phyloP scores from a whole-genome alignment of 2,888 invertebrate genomes.

The Yponomeuta cagnagella region DNA sequence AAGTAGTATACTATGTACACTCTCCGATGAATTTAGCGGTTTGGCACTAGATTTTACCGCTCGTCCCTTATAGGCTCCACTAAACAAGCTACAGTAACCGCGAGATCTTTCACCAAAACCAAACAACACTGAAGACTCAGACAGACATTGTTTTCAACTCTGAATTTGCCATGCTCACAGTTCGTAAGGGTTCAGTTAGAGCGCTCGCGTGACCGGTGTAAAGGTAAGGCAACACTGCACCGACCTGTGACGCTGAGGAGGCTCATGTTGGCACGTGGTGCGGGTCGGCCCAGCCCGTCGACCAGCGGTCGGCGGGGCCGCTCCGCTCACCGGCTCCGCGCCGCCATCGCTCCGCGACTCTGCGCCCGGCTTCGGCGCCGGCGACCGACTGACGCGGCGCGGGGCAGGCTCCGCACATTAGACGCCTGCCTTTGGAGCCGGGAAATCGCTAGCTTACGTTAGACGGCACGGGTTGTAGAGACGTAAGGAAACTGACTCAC shows the following conservation, averaged over 20 bases:
- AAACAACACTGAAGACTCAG: neutral
- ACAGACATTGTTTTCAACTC: neutral
- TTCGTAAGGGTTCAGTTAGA: too few species aligned
- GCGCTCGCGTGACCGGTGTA: neutral
- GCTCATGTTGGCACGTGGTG: constrained; percentile 66
- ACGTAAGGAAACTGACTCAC: neutral
- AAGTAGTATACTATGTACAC: too few species aligned
- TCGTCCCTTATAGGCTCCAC: too few species aligned
- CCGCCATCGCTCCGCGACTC: constrained; percentile 60
- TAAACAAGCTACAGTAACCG: neutral
- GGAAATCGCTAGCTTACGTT: neutral
- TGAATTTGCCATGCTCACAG: neutral
- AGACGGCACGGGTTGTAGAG: neutral
- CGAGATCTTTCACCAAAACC: neutral
- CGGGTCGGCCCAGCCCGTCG: constrained; percentile 66
- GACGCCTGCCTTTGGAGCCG: neutral
- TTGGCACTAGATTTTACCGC: too few species aligned
- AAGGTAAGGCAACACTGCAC: neutral
- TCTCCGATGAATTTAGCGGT: too few species aligned
- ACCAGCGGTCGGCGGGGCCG: constrained; percentile 75
- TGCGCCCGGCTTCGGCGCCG: constrained; percentile 65
- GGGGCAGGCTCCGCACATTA: neutral
- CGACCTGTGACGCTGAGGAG: constrained; percentile 75
- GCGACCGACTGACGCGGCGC: constrained; percentile 56
- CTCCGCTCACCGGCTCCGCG: constrained; percentile 71